Base-by-base conservation (phyloP, 2,113 vertebrate species). In the Zapus hudsonius region DNA sequence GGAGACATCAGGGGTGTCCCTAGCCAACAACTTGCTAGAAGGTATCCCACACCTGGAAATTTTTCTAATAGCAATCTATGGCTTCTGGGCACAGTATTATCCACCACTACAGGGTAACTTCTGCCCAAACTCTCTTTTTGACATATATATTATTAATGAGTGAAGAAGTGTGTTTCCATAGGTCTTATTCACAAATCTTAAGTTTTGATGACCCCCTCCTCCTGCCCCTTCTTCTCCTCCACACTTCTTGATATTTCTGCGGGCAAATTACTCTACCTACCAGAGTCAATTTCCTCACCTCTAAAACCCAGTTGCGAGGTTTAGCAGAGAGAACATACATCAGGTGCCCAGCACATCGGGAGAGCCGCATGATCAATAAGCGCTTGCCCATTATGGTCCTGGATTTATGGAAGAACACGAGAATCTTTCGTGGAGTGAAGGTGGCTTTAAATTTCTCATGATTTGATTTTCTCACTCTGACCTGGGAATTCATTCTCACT, bases 351-450 rank as follows among this genome's bases (percentile, higher is more conserved):
- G 27, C 85, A n/a, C 22, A 0, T 16, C 83, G 93, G 38, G 64
- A 73, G 74, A 82, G 63, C 72, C 52, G 86, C 15, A 10, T 88
- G 79, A 92, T 95, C 96, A 75, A 94, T 96, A 96, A 70, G 33
- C 19, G 57, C 36, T 90, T 87, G 93, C 96, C 52, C 40, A 80
- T 95, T 94, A 88, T 38, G 82, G 74, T 22, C 63, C 80, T 23
- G 8, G 88, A 92, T 95, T 96, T 97, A 94, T 92, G 88, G n/a
- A 44, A 3, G 57, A 95, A 95, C 89, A 82, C 0, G 44, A 90
- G 78, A 86, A 79, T 73, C 79, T 82, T 95, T 82, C 86, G 66
- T 84, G 72, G 78, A 90, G 66, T 76, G 79, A 92, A 90, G 84
- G 52, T 63, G 44, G 79, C 59, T 92, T 96, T 96, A 95, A 94